Conservation (phyloP, 2,888 invertebrate genomes). For the Agriopis leucophaearia region DNA sequence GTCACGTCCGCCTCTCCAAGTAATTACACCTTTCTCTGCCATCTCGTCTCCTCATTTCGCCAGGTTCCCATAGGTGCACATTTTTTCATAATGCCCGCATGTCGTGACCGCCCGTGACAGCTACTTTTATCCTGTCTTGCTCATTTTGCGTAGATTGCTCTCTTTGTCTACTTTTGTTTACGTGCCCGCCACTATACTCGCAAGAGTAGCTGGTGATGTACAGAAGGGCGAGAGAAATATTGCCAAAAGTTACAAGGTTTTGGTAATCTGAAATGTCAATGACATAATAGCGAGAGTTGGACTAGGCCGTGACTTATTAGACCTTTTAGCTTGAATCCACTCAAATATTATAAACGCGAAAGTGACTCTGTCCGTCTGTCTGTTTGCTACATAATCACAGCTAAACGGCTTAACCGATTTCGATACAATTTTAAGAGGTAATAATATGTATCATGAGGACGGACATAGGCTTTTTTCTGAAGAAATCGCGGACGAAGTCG, state of each 20-base stretch:
- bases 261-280: background rate
- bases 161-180: constrained; percentile 84
- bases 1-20: background rate
- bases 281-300: background rate
- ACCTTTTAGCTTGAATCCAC: too few relatives aligned
- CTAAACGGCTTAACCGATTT: too few relatives aligned
- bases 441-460: too few relatives aligned
- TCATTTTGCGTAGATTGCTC: constrained; percentile 75
- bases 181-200: constrained; percentile 62
- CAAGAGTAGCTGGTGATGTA: constrained; percentile 49
- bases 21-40: constrained; percentile 3
- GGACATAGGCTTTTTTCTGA: too few relatives aligned
- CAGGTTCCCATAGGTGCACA: constrained; percentile 41
- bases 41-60: constrained; percentile 8
- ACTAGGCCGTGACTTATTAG: too few relatives aligned
- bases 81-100: constrained; percentile 73
- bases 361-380: too few relatives aligned
- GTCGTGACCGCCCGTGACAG: constrained; percentile 83
- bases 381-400: too few relatives aligned
- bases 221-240: constrained; percentile 46
- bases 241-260: background rate
- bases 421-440: too few relatives aligned
- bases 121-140: constrained; percentile 78
- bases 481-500: too few relatives aligned
- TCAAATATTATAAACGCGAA: too few relatives aligned